phyloP scores from a whole-genome alignment of 2,888 invertebrate species.

The Acrobasis suavella region DNA sequence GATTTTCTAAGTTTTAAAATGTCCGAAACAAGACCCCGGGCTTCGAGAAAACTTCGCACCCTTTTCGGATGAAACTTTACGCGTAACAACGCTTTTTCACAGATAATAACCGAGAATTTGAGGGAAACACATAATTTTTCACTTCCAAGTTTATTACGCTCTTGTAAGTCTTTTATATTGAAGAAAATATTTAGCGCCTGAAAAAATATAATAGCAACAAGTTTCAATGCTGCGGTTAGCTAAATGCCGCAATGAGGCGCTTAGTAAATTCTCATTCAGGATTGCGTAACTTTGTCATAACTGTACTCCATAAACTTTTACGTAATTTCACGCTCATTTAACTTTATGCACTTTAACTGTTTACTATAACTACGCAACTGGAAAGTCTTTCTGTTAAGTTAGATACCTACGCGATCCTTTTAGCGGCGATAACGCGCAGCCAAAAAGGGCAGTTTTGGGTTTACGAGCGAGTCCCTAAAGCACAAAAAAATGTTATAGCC shows the following conservation, averaged over 20 bases:
- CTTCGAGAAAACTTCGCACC: constrained; percentile 37
- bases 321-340: constrained; percentile 58
- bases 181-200: constrained; percentile 50
- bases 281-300: constrained; percentile 28
- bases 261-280: constrained; percentile 1
- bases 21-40: constrained; percentile 35
- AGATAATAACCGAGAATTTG: constrained; percentile 38
- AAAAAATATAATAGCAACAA: constrained; percentile 50
- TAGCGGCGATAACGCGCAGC: constrained; percentile 17
- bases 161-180: constrained; percentile 36
- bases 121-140: constrained; percentile 28
- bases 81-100: constrained; percentile 37
- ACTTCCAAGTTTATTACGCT: constrained; percentile 25
- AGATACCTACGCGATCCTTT: constrained; percentile 18
- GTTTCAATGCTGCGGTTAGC: constrained; percentile 36
- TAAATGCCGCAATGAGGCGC: constrained; percentile 22
- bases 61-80: constrained; percentile 39
- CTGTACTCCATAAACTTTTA: constrained; percentile 40
- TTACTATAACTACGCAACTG: constrained; percentile 13
- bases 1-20: constrained; percentile 41
- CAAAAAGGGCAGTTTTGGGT: constrained; percentile 11
- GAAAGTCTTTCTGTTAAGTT: constrained; percentile 16
- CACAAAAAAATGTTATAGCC: constrained; percentile 11
- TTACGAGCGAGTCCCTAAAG: constrained; percentile 8
- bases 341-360: constrained; percentile 34